phyloP scores from a whole-genome alignment of 37 sponge, comb jelly and placozoan species.

The Aplysina aerophoba region DNA sequence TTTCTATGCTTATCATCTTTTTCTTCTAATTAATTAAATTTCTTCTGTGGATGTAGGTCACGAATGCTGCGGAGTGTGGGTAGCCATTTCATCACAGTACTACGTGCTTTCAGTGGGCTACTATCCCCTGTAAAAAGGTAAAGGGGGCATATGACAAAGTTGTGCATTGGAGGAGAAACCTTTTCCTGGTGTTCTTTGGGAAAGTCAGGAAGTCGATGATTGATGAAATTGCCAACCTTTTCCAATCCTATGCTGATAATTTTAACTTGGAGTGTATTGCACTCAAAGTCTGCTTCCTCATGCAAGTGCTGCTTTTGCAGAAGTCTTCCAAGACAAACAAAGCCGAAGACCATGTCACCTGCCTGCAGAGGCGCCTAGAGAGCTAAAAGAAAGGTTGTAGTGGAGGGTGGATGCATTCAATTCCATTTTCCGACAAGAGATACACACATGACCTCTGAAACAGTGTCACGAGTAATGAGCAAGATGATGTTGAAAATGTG shows the following conservation, averaged over 20 bases:
- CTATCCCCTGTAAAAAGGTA: background rate
- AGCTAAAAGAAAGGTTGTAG: background rate
- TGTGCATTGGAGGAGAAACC: background rate
- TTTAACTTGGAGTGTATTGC: background rate
- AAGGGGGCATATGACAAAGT: background rate
- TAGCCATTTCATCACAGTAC: too few species aligned
- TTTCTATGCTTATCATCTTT: too few species aligned
- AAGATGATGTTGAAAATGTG: conserved; percentile 3
- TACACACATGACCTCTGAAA: background rate
- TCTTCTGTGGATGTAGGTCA: too few species aligned
- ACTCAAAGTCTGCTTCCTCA: background rate
- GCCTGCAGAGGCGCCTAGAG: background rate
- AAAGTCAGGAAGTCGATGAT: background rate
- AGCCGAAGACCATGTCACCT: too few species aligned
- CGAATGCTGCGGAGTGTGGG: too few species aligned
- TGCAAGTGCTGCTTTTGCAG: too few species aligned
- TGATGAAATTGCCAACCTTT: background rate
- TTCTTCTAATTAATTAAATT: too few species aligned
- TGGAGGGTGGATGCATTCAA: background rate
- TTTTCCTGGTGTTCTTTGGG: background rate
- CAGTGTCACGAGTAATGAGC: background rate
- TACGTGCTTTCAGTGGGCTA: too few species aligned
- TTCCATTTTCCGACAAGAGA: background rate
- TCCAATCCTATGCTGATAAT: conserved; percentile 1
- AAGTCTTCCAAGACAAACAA: too few species aligned